phyloP scores from a whole-genome alignment of 2,797 vertebrate species.

The Anabas testudineus region DNA sequence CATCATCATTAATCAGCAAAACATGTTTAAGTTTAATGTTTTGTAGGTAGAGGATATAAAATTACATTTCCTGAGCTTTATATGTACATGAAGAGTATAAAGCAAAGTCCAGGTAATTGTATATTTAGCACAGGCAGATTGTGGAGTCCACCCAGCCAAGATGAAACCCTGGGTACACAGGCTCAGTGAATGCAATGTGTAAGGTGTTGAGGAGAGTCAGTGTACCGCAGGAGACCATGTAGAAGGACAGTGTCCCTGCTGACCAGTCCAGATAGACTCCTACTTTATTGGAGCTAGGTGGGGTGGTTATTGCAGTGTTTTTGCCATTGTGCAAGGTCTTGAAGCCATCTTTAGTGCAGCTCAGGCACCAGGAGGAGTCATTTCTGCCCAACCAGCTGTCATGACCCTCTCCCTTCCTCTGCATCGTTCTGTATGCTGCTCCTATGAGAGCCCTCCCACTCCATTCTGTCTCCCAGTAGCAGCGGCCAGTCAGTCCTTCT shows the following conservation, averaged over 20 bases:
- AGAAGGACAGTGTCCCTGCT: slow-evolving; percentile 66
- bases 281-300: slow-evolving; percentile 44
- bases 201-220: slow-evolving; percentile 66
- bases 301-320: neutral
- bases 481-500: slow-evolving; percentile 61
- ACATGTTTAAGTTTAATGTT: no score
- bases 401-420: slow-evolving; percentile 65
- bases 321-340: slow-evolving; percentile 32
- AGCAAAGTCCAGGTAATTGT: neutral
- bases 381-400: slow-evolving; percentile 72
- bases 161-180: slow-evolving; percentile 67
- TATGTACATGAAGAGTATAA: no score
- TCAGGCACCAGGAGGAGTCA: slow-evolving; percentile 69
- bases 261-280: slow-evolving; percentile 73
- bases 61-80: no score
- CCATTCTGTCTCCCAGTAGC: slow-evolving; percentile 76
- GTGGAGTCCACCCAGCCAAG: slow-evolving; percentile 68
- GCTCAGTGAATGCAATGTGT: slow-evolving; percentile 64
- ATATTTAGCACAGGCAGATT: slow-evolving; percentile 46
- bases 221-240: slow-evolving; percentile 27
- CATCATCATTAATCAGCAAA: no score
- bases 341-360: slow-evolving; percentile 57
- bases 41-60: no score
- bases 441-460: slow-evolving; percentile 59
- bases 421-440: slow-evolving; percentile 65